Base-by-base conservation (phyloP, 1,140 invertebrate genomes). In the Drosophila teissieri region DNA sequence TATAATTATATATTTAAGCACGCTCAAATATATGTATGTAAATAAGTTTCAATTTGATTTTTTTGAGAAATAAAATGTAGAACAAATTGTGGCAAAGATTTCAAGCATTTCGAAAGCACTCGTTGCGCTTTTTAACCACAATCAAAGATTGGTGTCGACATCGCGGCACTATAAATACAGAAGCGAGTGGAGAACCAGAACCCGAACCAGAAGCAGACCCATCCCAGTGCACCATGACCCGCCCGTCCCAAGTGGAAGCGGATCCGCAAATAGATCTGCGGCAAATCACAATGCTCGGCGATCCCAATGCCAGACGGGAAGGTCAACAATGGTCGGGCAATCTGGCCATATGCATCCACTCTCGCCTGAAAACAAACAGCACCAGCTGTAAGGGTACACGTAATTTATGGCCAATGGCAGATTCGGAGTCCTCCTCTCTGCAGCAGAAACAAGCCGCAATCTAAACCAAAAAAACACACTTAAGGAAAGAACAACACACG, bases 1-100 rank as follows among this genome's bases (percentile, higher is more conserved):
- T 44, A 73, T 52, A 65, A 46, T 58, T 58, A 54, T 74, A 58
- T 37, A 51, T 51, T 52, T 75, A 75, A 65, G 73, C 49, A 76
- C 54, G 62, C 73, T 58, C 72, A 75, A 65, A 74, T 75, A 74
- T 75, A 75, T 65, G 78, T 68, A 86, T 86, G 83, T 86, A 86
- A 76, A 86, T 88, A 86, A 88, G 83, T 88, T 86, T 81, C 46
- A 56, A 75, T 75, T 67, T 86, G 51, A 64, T 82, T 80, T 80
- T 68, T 77, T 61, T 69, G 63, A 70, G 61, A 72, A 86, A 86
- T 82, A 88, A 86, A 88, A 52, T 85, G 82, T 85, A 86, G 82
- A 55, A 58, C 73, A 67, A 69, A 73, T 73, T 79, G 46, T 56
- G 55, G 51, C 67, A 65, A 62, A 80, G 48, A 55, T 60, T 64